Percentiles rank a stretch among this genome's conserved stretches.
Evolutionary conservation across 2,797 vertebrate genomes (phyloP).

Genomic region (Aplochiton taeniatus): DNA sequence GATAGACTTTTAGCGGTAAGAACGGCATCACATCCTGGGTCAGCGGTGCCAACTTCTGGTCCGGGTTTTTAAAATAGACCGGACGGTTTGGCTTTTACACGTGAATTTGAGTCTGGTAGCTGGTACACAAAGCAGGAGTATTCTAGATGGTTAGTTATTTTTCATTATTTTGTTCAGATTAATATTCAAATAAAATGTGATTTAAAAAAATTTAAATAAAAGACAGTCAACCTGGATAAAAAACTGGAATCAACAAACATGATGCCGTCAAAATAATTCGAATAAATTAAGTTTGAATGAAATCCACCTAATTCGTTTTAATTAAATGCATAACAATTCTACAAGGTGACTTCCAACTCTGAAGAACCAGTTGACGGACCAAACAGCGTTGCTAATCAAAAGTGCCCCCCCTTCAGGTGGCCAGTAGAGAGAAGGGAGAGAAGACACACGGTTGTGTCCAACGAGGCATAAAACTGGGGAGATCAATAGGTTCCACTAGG

Average conservation of each 20-base stretch:
- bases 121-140: too few relatives aligned
- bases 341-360: neutral
- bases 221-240: too few relatives aligned
- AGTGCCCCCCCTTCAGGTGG: conserved; percentile 19
- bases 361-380: conserved; percentile 17
- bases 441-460: conserved; percentile 53
- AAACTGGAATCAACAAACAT: too few relatives aligned
- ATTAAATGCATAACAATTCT: neutral
- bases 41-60: neutral
- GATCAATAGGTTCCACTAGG: conserved; percentile 75
- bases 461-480: conserved; percentile 63
- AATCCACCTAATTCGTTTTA: neutral
- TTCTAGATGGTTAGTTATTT: too few relatives aligned
- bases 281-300: conserved; percentile 1
- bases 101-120: too few relatives aligned
- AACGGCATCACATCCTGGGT: conserved; percentile 5
- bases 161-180: too few relatives aligned
- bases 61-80: neutral
- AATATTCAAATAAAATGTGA: too few relatives aligned
- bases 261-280: neutral
- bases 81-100: too few relatives aligned
- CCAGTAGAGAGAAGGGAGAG: conserved; percentile 23
- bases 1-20: conserved; percentile 44
- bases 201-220: too few relatives aligned
- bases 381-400: conserved; percentile 43